phyloP scores from a whole-genome alignment of 2,888 invertebrate species.

The Steinernema carpocapsae region DNA sequence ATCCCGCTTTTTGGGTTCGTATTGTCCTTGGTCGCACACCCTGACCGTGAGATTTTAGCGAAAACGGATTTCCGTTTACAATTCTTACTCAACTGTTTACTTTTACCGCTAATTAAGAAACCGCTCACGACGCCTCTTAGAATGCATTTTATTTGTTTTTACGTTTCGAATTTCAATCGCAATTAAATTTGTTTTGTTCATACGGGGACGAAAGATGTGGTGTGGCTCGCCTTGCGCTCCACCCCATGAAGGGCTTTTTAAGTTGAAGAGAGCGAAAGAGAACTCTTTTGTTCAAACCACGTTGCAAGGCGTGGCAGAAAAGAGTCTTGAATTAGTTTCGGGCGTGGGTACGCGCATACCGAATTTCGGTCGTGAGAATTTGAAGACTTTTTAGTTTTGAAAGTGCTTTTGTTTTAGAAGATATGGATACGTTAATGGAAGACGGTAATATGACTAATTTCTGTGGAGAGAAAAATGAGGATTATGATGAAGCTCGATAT shows the following conservation, averaged over 20 bases:
- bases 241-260: neutral
- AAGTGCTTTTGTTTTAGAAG: neutral
- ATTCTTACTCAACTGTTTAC: neutral
- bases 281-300: neutral
- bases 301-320: neutral
- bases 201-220: neutral
- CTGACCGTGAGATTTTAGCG: too few relatives aligned
- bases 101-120: neutral
- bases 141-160: slow-evolving; percentile 14
- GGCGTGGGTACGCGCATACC: neutral
- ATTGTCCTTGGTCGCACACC: too few relatives aligned
- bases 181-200: slow-evolving; percentile 29
- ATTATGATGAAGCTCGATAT: slow-evolving; percentile 57
- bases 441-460: neutral
- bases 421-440: neutral
- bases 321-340: neutral
- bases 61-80: too few relatives aligned
- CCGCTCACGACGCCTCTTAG: neutral
- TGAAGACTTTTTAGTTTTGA: neutral
- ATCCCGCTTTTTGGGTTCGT: too few relatives aligned
- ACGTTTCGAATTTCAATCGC: neutral
- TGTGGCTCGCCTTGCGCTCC: neutral
- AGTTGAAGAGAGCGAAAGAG: neutral
- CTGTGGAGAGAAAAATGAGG: slow-evolving; percentile 50
- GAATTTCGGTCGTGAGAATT: neutral